Base-by-base conservation (phyloP, 2,797 vertebrate species). In the Pachyuromys duprasi region DNA sequence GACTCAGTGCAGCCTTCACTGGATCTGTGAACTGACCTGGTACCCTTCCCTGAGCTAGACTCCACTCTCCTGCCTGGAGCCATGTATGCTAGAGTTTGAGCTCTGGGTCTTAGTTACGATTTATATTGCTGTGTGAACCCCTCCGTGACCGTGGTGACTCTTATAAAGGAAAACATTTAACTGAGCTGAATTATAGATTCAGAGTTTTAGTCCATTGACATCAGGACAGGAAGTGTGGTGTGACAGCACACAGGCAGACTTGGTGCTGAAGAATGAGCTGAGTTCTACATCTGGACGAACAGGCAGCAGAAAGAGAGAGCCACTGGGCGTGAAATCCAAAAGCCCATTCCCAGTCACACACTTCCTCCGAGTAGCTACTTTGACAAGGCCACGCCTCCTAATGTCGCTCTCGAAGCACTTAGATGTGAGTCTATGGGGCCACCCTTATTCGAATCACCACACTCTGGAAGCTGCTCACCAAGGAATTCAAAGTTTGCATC, bases 1-100 rank as follows among this genome's bases (percentile, higher is more conserved):
- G 31, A 5, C 20, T 42, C 31, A 3, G 0, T 11, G 42, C 53
- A 9, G 2, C 49, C 53, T 4, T 1, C 1, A 14, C 53, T n/a
- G 7, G 7, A 24, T 24, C 17, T 24, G 6, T 13, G 11, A 3
- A 18, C 26, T 83, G 70, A n/a, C 8, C 28, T 55, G 20, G 17
- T 26, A 0, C 1, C 42, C n/a, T 83, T 78, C 33, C 18, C 57
- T 7, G 0, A 2, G 28, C 60, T 31, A 5, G 8, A 31, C 28
- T 86, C 63, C 89, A 39, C 2, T 17, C 18, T 31, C 3, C 3
- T 42, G 6, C 7, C 36, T 17, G 18, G 11, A 39, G 39, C 57
- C 63, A 4, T 11, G 3, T 5, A 2, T 24, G 20, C 39, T 22
- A 24, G 18, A 42, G 5, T 69, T 80, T 26, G 42, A 84, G 62